A percentile compares a stretch with the other conserved stretches of the same genome.
phyloP scores from a whole-genome alignment of 2,888 invertebrate genomes.

The Aquatica leii region DNA sequence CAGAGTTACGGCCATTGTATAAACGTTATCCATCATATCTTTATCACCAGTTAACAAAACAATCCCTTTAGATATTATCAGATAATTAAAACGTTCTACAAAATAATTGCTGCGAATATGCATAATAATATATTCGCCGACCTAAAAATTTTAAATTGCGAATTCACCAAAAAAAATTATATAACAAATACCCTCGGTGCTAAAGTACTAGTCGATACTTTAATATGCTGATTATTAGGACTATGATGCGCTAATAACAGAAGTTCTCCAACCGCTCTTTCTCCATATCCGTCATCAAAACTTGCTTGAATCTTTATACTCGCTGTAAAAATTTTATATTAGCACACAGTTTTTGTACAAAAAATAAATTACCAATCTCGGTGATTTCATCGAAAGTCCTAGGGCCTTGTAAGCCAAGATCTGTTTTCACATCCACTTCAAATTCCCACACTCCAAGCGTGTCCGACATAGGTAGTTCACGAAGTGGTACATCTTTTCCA shows the following conservation, averaged over 20 bases:
- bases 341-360: too few relatives aligned
- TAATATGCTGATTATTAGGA: constrained; percentile 82
- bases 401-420: constrained; percentile 63
- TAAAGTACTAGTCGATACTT: constrained; percentile 85
- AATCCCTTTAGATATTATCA: constrained; percentile 92
- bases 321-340: constrained; percentile 25
- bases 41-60: constrained; percentile 87
- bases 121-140: constrained; percentile 94
- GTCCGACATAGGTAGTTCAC: constrained; percentile 71
- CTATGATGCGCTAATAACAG: constrained; percentile 82
- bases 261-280: constrained; percentile 73
- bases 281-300: constrained; percentile 74
- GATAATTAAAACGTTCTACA: constrained; percentile 87
- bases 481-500: constrained; percentile 69
- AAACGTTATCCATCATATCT: constrained; percentile 78
- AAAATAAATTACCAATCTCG: constrained; percentile 46
- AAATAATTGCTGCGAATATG: constrained; percentile 92
- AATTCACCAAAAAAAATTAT: not conserved
- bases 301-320: constrained; percentile 66
- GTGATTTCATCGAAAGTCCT: constrained; percentile 51
- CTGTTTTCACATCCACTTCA: constrained; percentile 76
- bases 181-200: constrained; percentile 69
- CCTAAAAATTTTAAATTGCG: constrained; percentile 61
- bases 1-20: constrained; percentile 82
- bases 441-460: constrained; percentile 84